Base-by-base conservation (phyloP, 2,797 vertebrate species). In the Eulemur rubriventer region DNA sequence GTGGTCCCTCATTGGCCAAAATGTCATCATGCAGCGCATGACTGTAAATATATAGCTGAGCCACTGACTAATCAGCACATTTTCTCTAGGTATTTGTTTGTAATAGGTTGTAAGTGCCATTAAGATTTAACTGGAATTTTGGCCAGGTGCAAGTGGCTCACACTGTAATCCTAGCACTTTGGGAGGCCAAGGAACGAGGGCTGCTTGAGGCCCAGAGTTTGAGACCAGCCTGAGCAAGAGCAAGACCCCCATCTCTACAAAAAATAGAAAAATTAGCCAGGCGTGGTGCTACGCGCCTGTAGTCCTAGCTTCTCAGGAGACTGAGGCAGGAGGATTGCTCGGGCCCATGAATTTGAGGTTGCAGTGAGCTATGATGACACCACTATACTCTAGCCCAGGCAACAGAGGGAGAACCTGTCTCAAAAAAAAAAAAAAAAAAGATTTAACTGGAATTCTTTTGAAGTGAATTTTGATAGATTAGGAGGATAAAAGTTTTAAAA, bases 401-500 rank as follows among this genome's bases (percentile, higher is more conserved):
- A 1, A 65, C 16, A 65, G 33, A 61, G 28, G 5, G 4, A 63
- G 61, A 65, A 65, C 7, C 7, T n/a, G 33, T n/a, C 33, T 65
- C 33, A n/a, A 63, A 65, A 65, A 17, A n/a, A 18, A n/a, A 18
- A n/a, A 33, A 63, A 65, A 65, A 65, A 65, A 17, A 65, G 16
- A 65, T n/a, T 8, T n/a, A n/a, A 93, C 59, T 79, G 86, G 11
- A 90, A 83, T 76, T 83, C 43, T 90, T 83, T 18, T 63, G n/a
- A 86, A 92, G n/a, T 75, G 17, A 14, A 73, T 78, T 89, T 86
- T 63, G 82, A 92, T 35, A 33, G 7, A 79, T 43, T 57, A 86
- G 65, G 43, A 65, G 50, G 28, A 88, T 57, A 65, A 81, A 81
- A 59, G 48, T 63, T 95, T 94, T 65, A 43, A 79, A 94, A 93